Evolutionary conservation across 2,797 vertebrate genomes (phyloP).

Genomic region (Pyrocephalus nanus): DNA sequence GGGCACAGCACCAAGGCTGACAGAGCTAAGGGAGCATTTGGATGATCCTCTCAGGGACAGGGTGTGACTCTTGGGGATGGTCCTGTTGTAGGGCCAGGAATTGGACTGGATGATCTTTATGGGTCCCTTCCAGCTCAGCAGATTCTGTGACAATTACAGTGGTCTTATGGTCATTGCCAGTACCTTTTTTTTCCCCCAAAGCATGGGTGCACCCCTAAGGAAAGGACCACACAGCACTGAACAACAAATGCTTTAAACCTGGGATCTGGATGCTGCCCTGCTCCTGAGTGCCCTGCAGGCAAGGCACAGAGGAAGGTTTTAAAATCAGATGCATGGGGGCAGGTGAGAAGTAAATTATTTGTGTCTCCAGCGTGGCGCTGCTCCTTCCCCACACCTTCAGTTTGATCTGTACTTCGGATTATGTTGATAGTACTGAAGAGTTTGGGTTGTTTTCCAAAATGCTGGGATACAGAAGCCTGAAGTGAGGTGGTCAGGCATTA

Average conservation of each 20-base stretch:
- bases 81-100: not conserved
- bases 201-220: too few species aligned
- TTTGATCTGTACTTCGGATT: not conserved
- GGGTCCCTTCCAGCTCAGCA: not conserved
- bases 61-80: not conserved
- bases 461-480: not conserved
- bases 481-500: not conserved
- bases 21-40: not conserved
- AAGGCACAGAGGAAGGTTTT: not conserved
- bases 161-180: not conserved
- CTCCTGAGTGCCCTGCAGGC: not conserved
- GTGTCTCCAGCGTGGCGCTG: not conserved
- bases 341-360: not conserved
- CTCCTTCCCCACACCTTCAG: not conserved
- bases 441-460: not conserved
- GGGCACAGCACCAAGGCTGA: not conserved
- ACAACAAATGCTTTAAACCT: not conserved
- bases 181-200: too few species aligned
- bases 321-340: not conserved
- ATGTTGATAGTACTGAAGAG: not conserved
- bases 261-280: accelerated
- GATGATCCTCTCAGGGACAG: not conserved
- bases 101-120: not conserved
- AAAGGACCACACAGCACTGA: accelerated
- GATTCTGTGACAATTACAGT: not conserved